phyloP scores from a whole-genome alignment of 2,888 invertebrate genomes.

The Synergus laeviventris region DNA sequence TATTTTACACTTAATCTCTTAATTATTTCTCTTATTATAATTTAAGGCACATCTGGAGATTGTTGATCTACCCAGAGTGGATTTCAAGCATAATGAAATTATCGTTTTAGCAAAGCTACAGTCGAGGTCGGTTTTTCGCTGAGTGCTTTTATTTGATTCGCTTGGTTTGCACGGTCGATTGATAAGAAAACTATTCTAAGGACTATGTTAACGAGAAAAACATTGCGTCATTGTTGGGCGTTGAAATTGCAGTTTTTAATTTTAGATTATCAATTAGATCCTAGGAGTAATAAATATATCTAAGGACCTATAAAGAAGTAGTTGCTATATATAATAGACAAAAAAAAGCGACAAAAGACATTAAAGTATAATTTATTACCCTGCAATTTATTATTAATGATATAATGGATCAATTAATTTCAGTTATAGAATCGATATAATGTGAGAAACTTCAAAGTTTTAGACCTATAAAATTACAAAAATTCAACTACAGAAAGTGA shows the following conservation, averaged over 20 bases:
- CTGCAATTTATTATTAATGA: no score
- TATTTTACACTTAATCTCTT: background rate
- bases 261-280: background rate
- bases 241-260: background rate
- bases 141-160: slow-evolving; percentile 13
- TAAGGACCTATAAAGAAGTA: background rate
- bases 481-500: no score
- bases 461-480: no score
- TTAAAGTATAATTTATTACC: no score
- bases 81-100: slow-evolving; percentile 6
- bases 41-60: background rate
- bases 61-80: background rate
- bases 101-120: background rate
- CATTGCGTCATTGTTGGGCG: background rate
- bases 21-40: background rate
- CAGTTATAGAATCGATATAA: no score
- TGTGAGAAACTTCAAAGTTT: no score
- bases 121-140: background rate
- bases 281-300: background rate
- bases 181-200: slow-evolving; percentile 9
- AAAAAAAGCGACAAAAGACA: background rate
- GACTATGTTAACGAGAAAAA: slow-evolving; percentile 2
- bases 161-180: slow-evolving; percentile 10
- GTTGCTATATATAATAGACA: background rate
- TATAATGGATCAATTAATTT: no score